Conservation (phyloP, 2,113 vertebrate genomes). For the Elachura formosa region DNA sequence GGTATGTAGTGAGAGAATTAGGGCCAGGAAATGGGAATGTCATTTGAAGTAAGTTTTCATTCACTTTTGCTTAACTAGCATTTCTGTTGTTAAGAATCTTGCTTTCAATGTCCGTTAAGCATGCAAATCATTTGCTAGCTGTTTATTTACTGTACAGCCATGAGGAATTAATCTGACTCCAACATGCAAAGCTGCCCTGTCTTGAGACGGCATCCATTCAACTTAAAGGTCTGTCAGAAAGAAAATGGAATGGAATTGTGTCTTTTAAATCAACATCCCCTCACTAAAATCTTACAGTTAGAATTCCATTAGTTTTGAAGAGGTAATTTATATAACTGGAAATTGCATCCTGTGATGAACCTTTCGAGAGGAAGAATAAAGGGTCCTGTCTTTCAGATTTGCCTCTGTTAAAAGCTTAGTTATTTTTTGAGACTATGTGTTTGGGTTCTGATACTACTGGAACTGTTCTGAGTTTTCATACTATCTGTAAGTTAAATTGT, state of each 20-base stretch:
- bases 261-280: background rate
- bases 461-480: background rate
- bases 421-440: background rate
- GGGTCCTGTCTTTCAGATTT: background rate
- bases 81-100: background rate
- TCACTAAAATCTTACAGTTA: background rate
- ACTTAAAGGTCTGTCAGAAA: background rate
- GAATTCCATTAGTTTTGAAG: background rate
- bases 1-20: slow-evolving; percentile 32
- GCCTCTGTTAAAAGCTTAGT: background rate
- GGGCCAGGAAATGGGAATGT: background rate
- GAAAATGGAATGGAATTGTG: background rate
- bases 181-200: background rate
- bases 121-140: background rate
- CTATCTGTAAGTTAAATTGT: background rate
- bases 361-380: background rate
- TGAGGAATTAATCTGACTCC: background rate
- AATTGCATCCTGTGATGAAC: background rate
- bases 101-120: background rate
- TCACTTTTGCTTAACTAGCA: slow-evolving; percentile 28
- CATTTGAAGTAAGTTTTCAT: background rate
- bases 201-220: background rate
- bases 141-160: background rate
- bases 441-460: background rate
- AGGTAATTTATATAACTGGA: background rate